phyloP scores from a whole-genome alignment of 2,113 vertebrate genomes.

The Brienomyrus longianalis region DNA sequence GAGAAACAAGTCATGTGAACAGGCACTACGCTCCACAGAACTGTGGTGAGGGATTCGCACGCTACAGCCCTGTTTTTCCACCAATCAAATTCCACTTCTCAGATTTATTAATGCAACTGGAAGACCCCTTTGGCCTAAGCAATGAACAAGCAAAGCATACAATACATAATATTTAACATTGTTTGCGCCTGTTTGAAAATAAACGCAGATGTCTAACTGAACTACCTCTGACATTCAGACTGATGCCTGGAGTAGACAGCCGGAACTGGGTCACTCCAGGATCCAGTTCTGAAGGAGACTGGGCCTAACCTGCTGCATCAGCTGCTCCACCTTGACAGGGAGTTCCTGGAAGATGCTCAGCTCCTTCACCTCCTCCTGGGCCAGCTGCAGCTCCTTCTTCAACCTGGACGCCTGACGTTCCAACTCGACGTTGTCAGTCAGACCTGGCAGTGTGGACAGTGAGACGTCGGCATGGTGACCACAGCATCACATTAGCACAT shows the following conservation, averaged over 20 bases:
- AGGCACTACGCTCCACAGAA: too few species aligned
- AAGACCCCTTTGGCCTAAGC: neutral
- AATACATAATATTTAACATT: neutral
- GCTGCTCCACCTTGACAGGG: constrained; percentile 52
- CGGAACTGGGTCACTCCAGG: neutral
- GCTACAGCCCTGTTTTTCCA: neutral
- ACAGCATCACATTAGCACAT: neutral
- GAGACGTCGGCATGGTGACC: neutral
- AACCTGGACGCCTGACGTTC: constrained; percentile 59
- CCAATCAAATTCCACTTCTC: neutral
- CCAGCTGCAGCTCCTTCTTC: constrained; percentile 60
- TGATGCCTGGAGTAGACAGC: neutral
- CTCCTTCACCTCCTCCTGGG: constrained; percentile 50
- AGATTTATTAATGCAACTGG: neutral
- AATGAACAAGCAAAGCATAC: neutral
- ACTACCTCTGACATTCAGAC: neutral
- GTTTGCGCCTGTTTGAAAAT: neutral
- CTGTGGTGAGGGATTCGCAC: neutral
- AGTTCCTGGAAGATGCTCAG: constrained; percentile 37
- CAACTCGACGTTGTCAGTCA: constrained; percentile 56
- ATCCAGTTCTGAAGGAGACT: neutral
- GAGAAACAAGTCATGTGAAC: neutral
- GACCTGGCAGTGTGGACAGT: constrained; percentile 36
- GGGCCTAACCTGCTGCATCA: constrained; percentile 58
- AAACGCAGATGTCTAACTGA: neutral